Percentiles rank a stretch among this genome's conserved stretches.
Evolutionary conservation across 2,113 vertebrate genomes (phyloP).

Genomic region (Gadus chalcogrammus): DNA sequence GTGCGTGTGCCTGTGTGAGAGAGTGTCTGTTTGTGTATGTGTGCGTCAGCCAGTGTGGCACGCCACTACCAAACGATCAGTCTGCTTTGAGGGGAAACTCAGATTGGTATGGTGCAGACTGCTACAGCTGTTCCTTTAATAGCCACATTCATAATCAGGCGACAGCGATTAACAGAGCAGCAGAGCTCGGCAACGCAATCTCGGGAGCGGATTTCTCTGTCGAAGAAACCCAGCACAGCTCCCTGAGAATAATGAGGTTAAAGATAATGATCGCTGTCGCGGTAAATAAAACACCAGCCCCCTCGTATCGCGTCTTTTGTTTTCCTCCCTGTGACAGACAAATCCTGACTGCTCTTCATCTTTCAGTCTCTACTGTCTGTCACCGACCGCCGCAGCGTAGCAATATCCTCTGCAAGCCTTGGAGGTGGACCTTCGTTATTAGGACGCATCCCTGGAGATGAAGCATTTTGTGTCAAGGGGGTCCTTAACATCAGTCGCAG

Average conservation of each 20-base stretch:
- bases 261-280: constrained; percentile 51
- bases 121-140: constrained; percentile 66
- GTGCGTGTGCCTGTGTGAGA: no score
- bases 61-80: no score
- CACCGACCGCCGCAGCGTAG: constrained; percentile 7
- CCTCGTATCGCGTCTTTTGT: constrained; percentile 32
- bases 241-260: constrained; percentile 52
- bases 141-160: constrained; percentile 63
- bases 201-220: constrained; percentile 22
- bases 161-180: constrained; percentile 60
- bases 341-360: constrained; percentile 33
- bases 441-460: no score
- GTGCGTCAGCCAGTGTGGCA: no score
- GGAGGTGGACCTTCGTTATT: constrained; percentile 11
- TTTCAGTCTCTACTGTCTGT: constrained; percentile 21
- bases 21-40: no score
- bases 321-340: constrained; percentile 31
- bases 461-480: no score
- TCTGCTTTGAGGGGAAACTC: constrained; percentile 36
- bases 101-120: constrained; percentile 51
- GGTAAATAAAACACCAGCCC: constrained; percentile 39
- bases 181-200: constrained; percentile 40
- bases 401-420: constrained; percentile 15
- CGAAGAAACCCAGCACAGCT: constrained; percentile 23
- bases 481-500: no score